These are phyloP conservation scores for Ovis aries DNA, from an alignment of 2,113 vertebrate genomes.

Conservation along the genomic window ARS-UI_Ramb_v3.0 NC_056060.1:30866001-30866500, in stretches of 20 bases:
- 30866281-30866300: background rate
- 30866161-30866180: conserved; percentile 48
- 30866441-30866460: background rate
- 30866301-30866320: background rate
- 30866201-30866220: background rate
- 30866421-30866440: background rate
- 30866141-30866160: conserved; percentile 42
- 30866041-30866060: conserved; percentile 66
- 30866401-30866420: background rate
- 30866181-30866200: conserved; percentile 54
- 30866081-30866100: conserved; percentile 77
- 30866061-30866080: conserved; percentile 73
- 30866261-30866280: background rate
- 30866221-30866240: background rate
- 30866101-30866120: conserved; percentile 75
- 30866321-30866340: conserved; percentile 5
- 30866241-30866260: accelerated
- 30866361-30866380: background rate
- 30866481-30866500: background rate
- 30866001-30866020: conserved; percentile 65
- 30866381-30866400: conserved; percentile 23
- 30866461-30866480: background rate
- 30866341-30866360: background rate
- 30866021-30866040: conserved; percentile 77
- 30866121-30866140: conserved; percentile 59